Evolutionary conservation across 1,140 invertebrate genomes (phyloP), one percentile per base, ranked within the genome.

Genomic region (Drosophila dunni): DNA sequence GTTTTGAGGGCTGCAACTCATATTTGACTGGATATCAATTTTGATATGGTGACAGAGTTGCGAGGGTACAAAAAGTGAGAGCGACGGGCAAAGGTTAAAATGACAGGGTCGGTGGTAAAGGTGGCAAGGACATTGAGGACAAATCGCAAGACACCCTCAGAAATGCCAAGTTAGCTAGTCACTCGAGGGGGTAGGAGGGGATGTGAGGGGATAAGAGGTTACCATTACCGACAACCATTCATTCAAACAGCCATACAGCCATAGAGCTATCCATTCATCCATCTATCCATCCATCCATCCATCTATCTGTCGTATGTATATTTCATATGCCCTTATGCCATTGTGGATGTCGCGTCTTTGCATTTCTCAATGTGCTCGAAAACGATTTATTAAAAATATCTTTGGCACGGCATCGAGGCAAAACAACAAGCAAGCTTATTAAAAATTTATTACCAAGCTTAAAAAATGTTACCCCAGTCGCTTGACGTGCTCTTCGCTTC

Each of bases 331-430:
- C 72, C 66, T 67, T 60, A 71, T 75, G 72, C 62, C 34, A 6
- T 29, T 54, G 61, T 33, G 58, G 54, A 68, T 62, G 72, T 61
- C 66, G 76, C 83, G 79, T 86, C 83, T 86, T 82, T 74, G 72
- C 79, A 82, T 86, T 89, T 85, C 80, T 77, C 83, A 77, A 88
- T 88, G 83, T 88, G 83, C 83, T 88, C 80, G 84, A 88, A 88
- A 88, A 78, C 84, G 84, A 88, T 88, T 88, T 88, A 88, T 88
- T 88, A 88, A 88, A 86, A 88, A 88, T 88, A 89, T 88, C 84
- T 88, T 88, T 89, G 84, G 84, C 80, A 86, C 82, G 82, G 66
- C 78, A 68, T 58, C 74, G 65, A 69, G 65, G 62, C 77, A 84
- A 88, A 88, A 89, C 84, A 88, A 88, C 84, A 88, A 88, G 84